Evolutionary conservation across 1,140 invertebrate genomes (phyloP).

Genomic region (Platyscapa corneri): DNA sequence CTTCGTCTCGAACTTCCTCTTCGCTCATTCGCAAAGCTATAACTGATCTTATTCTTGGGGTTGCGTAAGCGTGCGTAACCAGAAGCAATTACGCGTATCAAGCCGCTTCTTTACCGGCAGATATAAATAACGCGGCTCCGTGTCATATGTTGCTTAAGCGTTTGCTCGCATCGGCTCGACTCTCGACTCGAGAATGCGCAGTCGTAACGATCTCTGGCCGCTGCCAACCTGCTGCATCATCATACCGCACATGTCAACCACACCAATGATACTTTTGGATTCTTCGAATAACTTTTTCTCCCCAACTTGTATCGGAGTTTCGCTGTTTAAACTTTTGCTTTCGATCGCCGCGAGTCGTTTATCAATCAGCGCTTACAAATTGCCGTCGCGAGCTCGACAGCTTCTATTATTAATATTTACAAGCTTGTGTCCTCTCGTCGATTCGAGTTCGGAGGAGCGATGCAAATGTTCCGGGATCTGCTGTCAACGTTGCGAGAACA

Average conservation of each 20-base stretch:
- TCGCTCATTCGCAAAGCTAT: neutral
- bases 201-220: neutral
- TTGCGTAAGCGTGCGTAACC: slow-evolving; percentile 57
- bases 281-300: neutral
- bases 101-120: slow-evolving; percentile 54
- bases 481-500: neutral
- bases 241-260: neutral
- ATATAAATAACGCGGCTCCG: slow-evolving; percentile 54
- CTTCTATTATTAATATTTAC: neutral
- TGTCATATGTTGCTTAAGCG: slow-evolving; percentile 46
- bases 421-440: neutral
- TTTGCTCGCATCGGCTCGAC: slow-evolving; percentile 41
- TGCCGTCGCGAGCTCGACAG: neutral
- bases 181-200: neutral
- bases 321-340: neutral
- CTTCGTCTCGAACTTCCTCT: slow-evolving; percentile 4
- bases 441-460: neutral
- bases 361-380: neutral
- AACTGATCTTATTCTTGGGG: slow-evolving; percentile 46
- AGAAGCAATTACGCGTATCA: slow-evolving; percentile 58
- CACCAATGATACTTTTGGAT: neutral
- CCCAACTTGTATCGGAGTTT: neutral
- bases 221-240: neutral
- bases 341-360: neutral
- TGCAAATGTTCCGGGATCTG: neutral